Evolutionary conservation across 2,888 invertebrate species (phyloP).

Genomic region (Caenorhabditis sp.): DNA sequence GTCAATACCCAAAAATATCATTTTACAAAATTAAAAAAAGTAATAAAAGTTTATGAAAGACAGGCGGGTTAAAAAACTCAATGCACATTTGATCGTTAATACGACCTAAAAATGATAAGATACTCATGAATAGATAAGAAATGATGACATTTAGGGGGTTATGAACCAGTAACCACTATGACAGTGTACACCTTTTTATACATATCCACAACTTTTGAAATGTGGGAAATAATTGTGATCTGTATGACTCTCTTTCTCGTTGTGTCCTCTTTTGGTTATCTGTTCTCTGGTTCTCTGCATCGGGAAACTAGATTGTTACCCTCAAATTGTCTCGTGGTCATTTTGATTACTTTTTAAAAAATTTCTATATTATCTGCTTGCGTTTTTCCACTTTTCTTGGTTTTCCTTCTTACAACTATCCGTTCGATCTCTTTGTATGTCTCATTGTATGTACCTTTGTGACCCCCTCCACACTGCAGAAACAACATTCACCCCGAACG

Average conservation of each 20-base stretch:
- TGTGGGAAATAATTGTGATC: constrained; percentile 23
- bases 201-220: not conserved
- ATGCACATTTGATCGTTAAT: constrained; percentile 37
- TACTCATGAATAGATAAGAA: constrained; percentile 16
- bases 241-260: constrained; percentile 15
- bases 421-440: too few relatives aligned
- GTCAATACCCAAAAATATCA: not conserved
- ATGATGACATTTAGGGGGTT: constrained; percentile 28
- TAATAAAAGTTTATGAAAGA: constrained; percentile 23
- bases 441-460: not conserved
- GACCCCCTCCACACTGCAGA: constrained; percentile 32
- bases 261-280: not conserved
- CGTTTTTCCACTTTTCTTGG: not conserved
- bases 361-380: not conserved
- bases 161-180: constrained; percentile 5
- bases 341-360: not conserved
- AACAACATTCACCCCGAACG: constrained; percentile 5
- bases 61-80: constrained; percentile 6
- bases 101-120: constrained; percentile 31
- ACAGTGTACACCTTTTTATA: not conserved
- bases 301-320: not conserved
- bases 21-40: not conserved
- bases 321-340: not conserved
- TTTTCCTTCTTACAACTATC: not conserved
- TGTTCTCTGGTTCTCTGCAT: not conserved